phyloP scores from a whole-genome alignment of 2,113 vertebrate genomes.

The Ploceus nigricollis region DNA sequence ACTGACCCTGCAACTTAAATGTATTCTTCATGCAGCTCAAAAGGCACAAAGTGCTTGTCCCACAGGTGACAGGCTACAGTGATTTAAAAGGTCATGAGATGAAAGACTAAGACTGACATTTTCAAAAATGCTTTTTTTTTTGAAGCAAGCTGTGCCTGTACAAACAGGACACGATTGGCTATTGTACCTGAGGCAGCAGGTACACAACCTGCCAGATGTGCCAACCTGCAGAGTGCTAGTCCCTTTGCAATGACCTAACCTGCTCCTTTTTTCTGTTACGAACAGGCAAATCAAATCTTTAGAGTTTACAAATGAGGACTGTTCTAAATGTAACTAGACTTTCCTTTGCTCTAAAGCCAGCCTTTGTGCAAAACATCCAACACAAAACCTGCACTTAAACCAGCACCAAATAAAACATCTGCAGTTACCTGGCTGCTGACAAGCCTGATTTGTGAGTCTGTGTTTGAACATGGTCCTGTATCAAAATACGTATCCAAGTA shows the following conservation, averaged over 20 bases:
- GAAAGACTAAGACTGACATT: not conserved
- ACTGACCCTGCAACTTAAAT: no score
- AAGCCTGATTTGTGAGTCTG: fast-evolving
- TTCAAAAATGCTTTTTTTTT: not conserved
- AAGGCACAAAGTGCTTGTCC: not conserved
- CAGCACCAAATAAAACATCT: not conserved
- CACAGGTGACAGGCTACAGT: fast-evolving
- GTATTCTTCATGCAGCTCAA: not conserved
- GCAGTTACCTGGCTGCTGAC: not conserved
- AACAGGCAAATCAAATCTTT: not conserved
- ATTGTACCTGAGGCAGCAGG: not conserved
- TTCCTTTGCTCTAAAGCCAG: not conserved
- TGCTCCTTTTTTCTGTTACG: not conserved
- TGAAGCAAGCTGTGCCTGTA: not conserved
- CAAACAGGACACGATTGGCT: not conserved
- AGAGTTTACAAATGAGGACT: fast-evolving
- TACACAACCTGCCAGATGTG: not conserved
- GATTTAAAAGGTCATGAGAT: not conserved
- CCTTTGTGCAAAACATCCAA: not conserved
- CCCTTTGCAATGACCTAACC: not conserved
- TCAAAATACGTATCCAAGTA: not conserved
- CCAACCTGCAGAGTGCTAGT: not conserved
- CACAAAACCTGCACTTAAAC: not conserved
- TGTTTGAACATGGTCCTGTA: not conserved
- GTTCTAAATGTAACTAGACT: not conserved